Percentiles rank a stretch among this genome's conserved stretches.
Evolutionary conservation across 2,888 invertebrate genomes (phyloP).

Genomic region (Rhorus exstirpatorius): DNA sequence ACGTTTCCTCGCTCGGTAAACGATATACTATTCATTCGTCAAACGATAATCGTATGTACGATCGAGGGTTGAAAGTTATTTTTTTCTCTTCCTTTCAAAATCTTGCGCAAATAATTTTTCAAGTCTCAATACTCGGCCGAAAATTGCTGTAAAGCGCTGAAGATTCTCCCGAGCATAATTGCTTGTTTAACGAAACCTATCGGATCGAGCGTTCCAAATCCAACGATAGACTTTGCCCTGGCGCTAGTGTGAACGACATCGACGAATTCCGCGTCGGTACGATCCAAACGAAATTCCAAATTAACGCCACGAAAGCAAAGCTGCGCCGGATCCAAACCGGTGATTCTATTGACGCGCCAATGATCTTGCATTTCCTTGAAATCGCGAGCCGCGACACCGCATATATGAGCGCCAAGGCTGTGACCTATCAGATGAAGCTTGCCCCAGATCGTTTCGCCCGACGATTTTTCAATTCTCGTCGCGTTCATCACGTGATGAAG

Average conservation of each 20-base stretch:
- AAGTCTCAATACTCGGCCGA: too few species aligned
- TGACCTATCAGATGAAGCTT: constrained; percentile 88
- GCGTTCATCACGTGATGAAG: constrained; percentile 85
- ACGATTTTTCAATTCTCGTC: constrained; percentile 85
- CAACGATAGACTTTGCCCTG: constrained; percentile 87
- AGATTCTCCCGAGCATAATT: neutral
- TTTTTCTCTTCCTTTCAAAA: too few species aligned
- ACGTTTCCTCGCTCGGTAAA: too few species aligned
- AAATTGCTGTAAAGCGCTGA: too few species aligned
- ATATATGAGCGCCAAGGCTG: constrained; percentile 89
- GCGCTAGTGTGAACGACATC: constrained; percentile 90
- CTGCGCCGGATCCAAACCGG: constrained; percentile 89
- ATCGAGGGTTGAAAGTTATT: too few species aligned
- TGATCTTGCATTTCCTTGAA: constrained; percentile 84
- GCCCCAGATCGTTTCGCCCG: constrained; percentile 74
- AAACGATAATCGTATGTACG: too few species aligned
- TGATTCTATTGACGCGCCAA: constrained; percentile 82
- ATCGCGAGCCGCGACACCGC: constrained; percentile 87
- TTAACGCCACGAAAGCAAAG: constrained; percentile 88
- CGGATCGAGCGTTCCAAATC: constrained; percentile 88
- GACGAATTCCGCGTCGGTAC: constrained; percentile 88
- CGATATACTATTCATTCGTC: too few species aligned
- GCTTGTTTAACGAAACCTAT: constrained; percentile 84
- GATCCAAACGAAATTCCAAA: constrained; percentile 87
- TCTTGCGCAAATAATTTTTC: too few species aligned